Conservation (phyloP, 2,888 invertebrate species). For the Allolobophora icterica region DNA sequence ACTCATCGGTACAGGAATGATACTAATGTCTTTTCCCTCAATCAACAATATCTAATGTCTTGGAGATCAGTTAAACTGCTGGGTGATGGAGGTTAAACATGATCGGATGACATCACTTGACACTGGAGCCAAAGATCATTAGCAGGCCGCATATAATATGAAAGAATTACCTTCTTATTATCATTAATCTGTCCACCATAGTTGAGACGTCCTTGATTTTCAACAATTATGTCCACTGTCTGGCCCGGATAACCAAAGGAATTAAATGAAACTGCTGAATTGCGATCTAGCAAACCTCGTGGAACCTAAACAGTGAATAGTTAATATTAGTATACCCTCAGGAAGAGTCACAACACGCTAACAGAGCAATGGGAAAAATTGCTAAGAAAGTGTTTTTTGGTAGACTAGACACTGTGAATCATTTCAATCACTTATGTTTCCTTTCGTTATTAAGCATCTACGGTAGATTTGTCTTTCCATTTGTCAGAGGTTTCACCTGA, state of each 20-base stretch:
- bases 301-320: constrained; percentile 33
- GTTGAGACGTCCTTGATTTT: constrained; percentile 68
- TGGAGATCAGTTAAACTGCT: background rate
- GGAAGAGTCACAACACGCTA: background rate
- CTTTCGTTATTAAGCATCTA: too few species aligned
- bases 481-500: background rate
- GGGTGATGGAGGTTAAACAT: background rate
- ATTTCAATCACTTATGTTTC: too few species aligned
- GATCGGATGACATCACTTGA: background rate
- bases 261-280: constrained; percentile 50
- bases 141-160: background rate
- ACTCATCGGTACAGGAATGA: background rate
- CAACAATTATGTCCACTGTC: constrained; percentile 67
- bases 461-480: too few species aligned
- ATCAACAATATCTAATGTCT: background rate
- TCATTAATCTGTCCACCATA: constrained; percentile 61
- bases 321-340: background rate
- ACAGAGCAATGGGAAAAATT: background rate
- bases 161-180: constrained; percentile 54
- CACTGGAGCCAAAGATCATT: background rate
- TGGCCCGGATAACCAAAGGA: constrained; percentile 54
- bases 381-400: background rate
- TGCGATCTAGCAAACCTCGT: constrained; percentile 57
- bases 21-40: background rate
- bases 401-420: too few species aligned